phyloP scores from a whole-genome alignment of 1,140 invertebrate genomes.

The Drosophila athabasca region DNA sequence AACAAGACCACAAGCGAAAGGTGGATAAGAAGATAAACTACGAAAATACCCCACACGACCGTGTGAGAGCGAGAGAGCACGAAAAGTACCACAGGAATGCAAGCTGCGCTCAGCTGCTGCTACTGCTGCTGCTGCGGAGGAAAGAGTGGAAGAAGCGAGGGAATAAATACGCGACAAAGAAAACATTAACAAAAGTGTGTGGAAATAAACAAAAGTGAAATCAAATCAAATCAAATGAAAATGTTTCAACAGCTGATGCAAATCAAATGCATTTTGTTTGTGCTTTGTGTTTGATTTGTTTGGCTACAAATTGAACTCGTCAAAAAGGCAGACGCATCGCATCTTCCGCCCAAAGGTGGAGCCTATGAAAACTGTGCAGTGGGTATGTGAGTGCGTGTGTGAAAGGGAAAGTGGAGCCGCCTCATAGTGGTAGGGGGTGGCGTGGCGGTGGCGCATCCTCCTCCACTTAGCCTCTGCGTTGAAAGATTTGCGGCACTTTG shows the following conservation, averaged over 20 bases:
- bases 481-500: constrained; percentile 77
- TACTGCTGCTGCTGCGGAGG: too few species aligned
- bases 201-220: constrained; percentile 53
- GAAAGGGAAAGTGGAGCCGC: constrained; percentile 56
- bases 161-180: constrained; percentile 68
- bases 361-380: neutral
- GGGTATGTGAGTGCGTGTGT: constrained; percentile 24
- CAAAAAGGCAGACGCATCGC: constrained; percentile 31
- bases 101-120: constrained; percentile 55
- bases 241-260: constrained; percentile 79
- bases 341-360: constrained; percentile 30
- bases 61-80: constrained; percentile 7
- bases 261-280: constrained; percentile 66
- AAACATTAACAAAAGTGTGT: constrained; percentile 63
- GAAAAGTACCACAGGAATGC: neutral
- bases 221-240: constrained; percentile 49
- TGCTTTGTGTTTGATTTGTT: constrained; percentile 71
- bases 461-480: constrained; percentile 66
- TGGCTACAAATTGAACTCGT: constrained; percentile 79
- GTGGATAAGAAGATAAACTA: constrained; percentile 21
- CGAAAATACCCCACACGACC: constrained; percentile 28
- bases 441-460: neutral
- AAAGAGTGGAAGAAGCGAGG: too few species aligned
- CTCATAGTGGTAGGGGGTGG: constrained; percentile 7
- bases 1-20: constrained; percentile 25